These are phyloP conservation scores for Sphenodon punctatus DNA, from an alignment of 2,797 vertebrate genomes.

Conservation along the genomic window DNA sequence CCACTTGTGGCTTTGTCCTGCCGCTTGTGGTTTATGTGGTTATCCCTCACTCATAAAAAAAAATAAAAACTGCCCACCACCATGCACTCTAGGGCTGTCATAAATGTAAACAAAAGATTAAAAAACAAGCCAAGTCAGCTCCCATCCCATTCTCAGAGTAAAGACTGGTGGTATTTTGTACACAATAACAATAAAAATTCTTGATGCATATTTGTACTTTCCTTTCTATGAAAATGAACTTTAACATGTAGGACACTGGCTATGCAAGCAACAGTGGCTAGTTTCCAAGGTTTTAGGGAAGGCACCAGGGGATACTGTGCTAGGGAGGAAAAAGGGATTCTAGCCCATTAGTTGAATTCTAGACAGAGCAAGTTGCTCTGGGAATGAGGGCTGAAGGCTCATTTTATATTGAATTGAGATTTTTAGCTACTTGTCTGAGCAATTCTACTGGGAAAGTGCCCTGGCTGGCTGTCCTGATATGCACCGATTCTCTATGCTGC, in stretches of 20 bases:
- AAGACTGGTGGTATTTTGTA: background rate
- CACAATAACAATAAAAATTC: background rate
- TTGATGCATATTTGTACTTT: background rate
- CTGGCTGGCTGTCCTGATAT: no score
- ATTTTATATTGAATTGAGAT: no score
- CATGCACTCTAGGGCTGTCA: background rate
- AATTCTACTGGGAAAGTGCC: no score
- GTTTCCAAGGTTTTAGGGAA: background rate
- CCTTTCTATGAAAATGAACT: background rate
- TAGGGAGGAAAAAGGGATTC: background rate
- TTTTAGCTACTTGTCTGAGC: no score
- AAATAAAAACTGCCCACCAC: conserved; percentile 34
- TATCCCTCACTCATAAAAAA: conserved; percentile 21
- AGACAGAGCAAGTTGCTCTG: background rate
- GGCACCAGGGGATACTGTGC: background rate
- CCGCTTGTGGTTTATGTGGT: conserved; percentile 24
- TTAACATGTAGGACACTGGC: background rate
- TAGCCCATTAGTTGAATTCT: background rate
- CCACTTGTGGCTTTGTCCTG: background rate
- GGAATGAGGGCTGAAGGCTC: no score
- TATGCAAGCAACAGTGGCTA: background rate
- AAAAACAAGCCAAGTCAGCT: background rate
- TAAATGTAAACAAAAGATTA: conserved; percentile 41
- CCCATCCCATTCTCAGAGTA: background rate
- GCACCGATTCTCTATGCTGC: no score